Evolutionary conservation across 2,888 invertebrate genomes (phyloP).

Genomic region (Anodontia alba): DNA sequence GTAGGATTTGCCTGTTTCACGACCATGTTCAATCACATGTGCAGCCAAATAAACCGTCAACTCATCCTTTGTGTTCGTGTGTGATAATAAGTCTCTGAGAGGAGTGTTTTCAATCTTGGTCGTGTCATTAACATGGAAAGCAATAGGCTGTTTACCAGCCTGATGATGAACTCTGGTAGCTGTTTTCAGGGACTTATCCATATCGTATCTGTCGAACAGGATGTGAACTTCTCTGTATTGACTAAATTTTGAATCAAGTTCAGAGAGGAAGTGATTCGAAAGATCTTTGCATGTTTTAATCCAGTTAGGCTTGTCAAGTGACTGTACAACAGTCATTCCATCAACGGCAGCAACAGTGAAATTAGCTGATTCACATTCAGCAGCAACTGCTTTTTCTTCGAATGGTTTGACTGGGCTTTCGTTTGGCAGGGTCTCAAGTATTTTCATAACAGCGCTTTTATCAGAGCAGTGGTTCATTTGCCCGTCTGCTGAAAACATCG

Average conservation of each 20-base stretch:
- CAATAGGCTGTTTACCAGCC: background rate
- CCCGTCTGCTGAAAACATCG: background rate
- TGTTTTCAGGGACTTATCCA: background rate
- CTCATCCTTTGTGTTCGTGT: background rate
- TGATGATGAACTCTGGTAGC: background rate
- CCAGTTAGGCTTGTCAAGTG: background rate
- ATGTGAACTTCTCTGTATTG: background rate
- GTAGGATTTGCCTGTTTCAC: background rate
- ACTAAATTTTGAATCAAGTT: background rate
- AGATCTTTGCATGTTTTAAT: background rate
- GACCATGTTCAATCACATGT: background rate
- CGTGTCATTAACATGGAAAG: background rate
- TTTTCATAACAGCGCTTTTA: background rate
- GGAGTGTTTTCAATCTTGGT: background rate
- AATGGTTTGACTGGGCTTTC: too few relatives aligned
- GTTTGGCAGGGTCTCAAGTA: too few relatives aligned
- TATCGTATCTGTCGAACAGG: background rate
- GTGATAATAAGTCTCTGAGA: background rate
- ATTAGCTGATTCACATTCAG: too few relatives aligned
- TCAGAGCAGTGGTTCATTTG: background rate
- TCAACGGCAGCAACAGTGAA: background rate
- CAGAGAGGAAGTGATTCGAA: background rate
- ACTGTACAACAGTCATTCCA: background rate
- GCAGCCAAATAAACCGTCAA: background rate
- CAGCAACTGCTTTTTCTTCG: too few relatives aligned